Evolutionary conservation across 2,113 vertebrate species (phyloP), one percentile per base, ranked within the genome.

Genomic region (Ondatra zibethicus): DNA sequence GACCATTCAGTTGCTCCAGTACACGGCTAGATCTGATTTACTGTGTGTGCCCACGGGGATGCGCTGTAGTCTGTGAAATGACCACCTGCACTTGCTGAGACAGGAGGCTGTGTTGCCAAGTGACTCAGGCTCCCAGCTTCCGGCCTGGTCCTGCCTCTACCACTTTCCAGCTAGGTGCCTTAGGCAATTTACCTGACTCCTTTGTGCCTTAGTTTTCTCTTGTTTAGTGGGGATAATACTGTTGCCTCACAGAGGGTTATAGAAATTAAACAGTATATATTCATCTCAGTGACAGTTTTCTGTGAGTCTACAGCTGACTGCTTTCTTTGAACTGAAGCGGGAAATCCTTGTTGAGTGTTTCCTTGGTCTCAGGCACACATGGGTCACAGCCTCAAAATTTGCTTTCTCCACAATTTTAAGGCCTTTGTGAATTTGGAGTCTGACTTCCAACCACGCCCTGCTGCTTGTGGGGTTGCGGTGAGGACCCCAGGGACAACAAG

Each of bases 31-130:
- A 17, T 42, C 31, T 61, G n/a, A 39, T 2, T 45, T 27, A n/a
- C 47, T 25, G 2, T 9, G 29, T 1, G 27, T 7, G 10, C 1
- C 42, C 65, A 3, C 2, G 21, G 6, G 31, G 0, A 0, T 8
- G 47, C 63, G 25, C 50, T 10, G 39, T 39, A 2, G 65, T 86
- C 82, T 72, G 16, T 31, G 84, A 63, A 55, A 21, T 0, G 3
- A 16, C 42, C 36, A 1, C 1, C 16, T 36, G 36, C 0, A 0
- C 29, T 76, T 17, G 36, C 86, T 36, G 63, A 91, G 89, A 55
- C 12, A 27, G 72, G 61, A 52, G 52, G 19, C 11, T 7, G 55
- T 0, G 7, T 0, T 47, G 88, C 29, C n/a, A 21, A 31, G 50
- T 2, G 5, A 31, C 52, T 25, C 8, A 61, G 86, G 61, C 39